These are phyloP conservation scores for Remorina albescens DNA, from an alignment of 2,797 vertebrate genomes.

Conservation along the genomic window DNA sequence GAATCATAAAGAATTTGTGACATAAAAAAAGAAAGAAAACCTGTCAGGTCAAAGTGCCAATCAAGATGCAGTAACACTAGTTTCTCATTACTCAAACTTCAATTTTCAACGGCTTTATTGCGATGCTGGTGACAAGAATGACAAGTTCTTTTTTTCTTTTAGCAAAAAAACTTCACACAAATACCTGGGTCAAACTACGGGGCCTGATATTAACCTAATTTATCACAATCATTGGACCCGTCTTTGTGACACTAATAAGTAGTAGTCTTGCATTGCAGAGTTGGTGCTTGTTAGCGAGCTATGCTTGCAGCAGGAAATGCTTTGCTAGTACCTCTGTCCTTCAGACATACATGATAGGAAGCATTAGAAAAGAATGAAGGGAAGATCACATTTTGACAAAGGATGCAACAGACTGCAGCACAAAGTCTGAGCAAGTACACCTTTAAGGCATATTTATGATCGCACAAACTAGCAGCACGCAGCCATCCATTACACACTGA, in stretches of 20 bases:
- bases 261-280: conserved; percentile 60
- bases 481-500: conserved; percentile 19
- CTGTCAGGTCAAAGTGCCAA: conserved; percentile 73
- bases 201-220: conserved; percentile 58
- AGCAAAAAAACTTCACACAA: no score
- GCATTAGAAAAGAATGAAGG: conserved; percentile 29
- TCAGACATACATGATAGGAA: conserved; percentile 53
- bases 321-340: conserved; percentile 48
- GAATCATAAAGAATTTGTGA: conserved; percentile 68
- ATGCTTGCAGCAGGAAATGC: conserved; percentile 33
- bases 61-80: conserved; percentile 58
- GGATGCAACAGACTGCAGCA: conserved; percentile 24
- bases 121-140: conserved; percentile 42
- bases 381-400: conserved; percentile 31
- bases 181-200: conserved; percentile 23
- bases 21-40: conserved; percentile 75
- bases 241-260: conserved; percentile 54
- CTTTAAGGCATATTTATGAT: conserved; percentile 7
- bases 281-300: conserved; percentile 45
- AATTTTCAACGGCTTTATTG: conserved; percentile 39
- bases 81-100: conserved; percentile 52
- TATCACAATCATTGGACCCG: conserved; percentile 63
- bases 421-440: neutral
- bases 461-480: conserved; percentile 2
- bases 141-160: conserved; percentile 12